Percentiles rank a stretch among this genome's conserved stretches.
These are phyloP conservation scores for Acrocephalus scirpaceus DNA, from an alignment of 2,797 vertebrate genomes.

Conservation along the genomic window DNA sequence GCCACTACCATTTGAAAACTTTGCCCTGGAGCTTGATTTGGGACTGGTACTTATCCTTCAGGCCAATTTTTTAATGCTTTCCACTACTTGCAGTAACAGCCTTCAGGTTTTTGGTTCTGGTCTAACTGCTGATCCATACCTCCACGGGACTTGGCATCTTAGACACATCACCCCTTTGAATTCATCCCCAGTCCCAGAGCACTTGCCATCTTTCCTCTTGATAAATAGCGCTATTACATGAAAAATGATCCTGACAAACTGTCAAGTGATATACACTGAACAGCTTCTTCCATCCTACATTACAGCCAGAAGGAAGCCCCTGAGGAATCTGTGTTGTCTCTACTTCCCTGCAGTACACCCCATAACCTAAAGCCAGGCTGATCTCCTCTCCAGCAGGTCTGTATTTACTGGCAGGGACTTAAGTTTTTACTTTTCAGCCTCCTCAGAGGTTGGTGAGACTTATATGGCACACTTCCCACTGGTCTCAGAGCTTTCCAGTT, in stretches of 20 bases:
- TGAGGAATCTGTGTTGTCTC: not conserved
- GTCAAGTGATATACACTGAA: not conserved
- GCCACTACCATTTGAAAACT: not conserved
- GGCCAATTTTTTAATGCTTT: not conserved
- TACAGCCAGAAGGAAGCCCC: not conserved
- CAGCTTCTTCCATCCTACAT: not conserved
- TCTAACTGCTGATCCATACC: not conserved
- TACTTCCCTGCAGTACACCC: not conserved
- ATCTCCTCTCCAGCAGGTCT: not conserved
- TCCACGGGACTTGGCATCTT: not conserved
- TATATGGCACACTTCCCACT: not conserved
- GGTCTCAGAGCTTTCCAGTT: not conserved
- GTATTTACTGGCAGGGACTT: not conserved
- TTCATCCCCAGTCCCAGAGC: not conserved
- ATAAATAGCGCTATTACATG: not conserved
- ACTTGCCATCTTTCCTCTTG: not conserved
- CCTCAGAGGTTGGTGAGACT: not conserved
- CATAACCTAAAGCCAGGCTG: not conserved
- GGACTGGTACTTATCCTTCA: not conserved
- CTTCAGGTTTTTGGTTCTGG: not conserved
- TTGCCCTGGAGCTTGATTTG: not conserved
- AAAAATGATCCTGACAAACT: not conserved
- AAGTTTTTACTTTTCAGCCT: not conserved
- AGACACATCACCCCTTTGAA: not conserved
- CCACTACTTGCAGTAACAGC: not conserved